These are phyloP conservation scores for Drosophila tropicalis DNA, from an alignment of 1,140 invertebrate genomes.

Conservation along the genomic window DNA sequence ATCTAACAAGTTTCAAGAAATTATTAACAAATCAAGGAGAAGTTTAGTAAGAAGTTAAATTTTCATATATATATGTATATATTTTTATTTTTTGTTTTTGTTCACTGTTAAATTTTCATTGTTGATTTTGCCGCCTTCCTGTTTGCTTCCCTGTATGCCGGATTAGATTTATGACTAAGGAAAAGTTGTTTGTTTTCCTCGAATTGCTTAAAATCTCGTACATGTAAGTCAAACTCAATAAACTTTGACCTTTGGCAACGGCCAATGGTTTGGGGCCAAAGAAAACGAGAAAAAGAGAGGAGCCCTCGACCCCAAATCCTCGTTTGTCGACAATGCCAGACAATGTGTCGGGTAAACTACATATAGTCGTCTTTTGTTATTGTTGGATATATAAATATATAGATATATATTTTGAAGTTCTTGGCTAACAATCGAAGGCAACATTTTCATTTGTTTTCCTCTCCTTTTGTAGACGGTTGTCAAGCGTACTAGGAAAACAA, in stretches of 20 bases:
- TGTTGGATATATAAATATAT: background rate
- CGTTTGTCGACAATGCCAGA: slow-evolving; percentile 58
- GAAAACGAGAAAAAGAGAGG: slow-evolving; percentile 28
- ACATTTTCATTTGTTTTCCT: slow-evolving; percentile 2
- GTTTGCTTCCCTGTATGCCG: background rate
- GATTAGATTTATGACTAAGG: slow-evolving; percentile 6
- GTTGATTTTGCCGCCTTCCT: slow-evolving; percentile 3
- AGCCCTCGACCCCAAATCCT: slow-evolving; percentile 30
- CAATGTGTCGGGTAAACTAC: slow-evolving; percentile 51
- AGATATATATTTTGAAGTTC: slow-evolving; percentile 10
- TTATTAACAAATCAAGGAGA: no score
- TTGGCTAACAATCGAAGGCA: slow-evolving; percentile 9
- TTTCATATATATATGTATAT: no score
- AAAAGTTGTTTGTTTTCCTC: slow-evolving; percentile 9
- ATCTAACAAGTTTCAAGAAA: no score
- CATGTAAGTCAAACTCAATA: slow-evolving; percentile 26
- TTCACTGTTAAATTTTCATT: background rate
- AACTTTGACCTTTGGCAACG: slow-evolving; percentile 65
- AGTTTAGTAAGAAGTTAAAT: background rate
- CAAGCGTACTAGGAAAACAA: slow-evolving; percentile 31
- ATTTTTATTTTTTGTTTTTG: background rate
- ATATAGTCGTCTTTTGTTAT: slow-evolving; percentile 21
- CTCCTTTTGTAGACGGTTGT: slow-evolving; percentile 16
- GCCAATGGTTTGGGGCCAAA: slow-evolving; percentile 10
- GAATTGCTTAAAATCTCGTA: slow-evolving; percentile 13